phyloP scores from a whole-genome alignment of 2,113 vertebrate species.

The Takifugu bimaculatus region DNA sequence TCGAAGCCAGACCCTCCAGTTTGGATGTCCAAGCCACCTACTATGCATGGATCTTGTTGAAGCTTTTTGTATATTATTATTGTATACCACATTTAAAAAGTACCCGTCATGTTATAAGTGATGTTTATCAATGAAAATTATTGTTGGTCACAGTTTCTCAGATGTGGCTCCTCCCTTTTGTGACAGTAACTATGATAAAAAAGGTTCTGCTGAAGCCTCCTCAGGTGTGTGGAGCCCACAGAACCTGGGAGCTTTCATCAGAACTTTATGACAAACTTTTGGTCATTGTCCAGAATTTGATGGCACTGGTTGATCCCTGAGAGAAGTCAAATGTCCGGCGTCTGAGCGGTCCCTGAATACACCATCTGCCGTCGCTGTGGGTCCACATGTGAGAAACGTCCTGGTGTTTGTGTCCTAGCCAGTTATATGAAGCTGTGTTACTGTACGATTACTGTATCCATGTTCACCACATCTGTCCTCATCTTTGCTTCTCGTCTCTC shows the following conservation, averaged over 20 bases:
- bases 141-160: slow-evolving; percentile 13
- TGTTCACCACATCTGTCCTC: slow-evolving; percentile 37
- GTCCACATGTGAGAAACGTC: slow-evolving; percentile 31
- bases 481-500: slow-evolving; percentile 1
- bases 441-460: slow-evolving; percentile 58
- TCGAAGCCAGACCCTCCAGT: slow-evolving; percentile 33
- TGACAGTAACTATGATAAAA: too few relatives aligned
- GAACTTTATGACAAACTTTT: neutral
- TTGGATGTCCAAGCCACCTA: slow-evolving; percentile 57
- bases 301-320: too few relatives aligned
- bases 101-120: slow-evolving; percentile 49
- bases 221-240: too few relatives aligned
- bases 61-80: slow-evolving; percentile 63
- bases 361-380: neutral
- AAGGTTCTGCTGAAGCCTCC: too few relatives aligned
- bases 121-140: slow-evolving; percentile 26
- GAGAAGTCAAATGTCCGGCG: neutral
- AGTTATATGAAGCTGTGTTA: slow-evolving; percentile 73
- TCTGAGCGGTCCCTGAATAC: neutral
- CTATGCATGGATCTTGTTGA: slow-evolving; percentile 67
- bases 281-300: neutral
- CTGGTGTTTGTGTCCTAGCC: slow-evolving; percentile 52
- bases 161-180: slow-evolving; percentile 20
- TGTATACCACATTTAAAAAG: slow-evolving; percentile 60
- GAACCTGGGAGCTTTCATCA: slow-evolving; percentile 17